phyloP scores from a whole-genome alignment of 2,113 vertebrate species.

The Sylvia atricapilla region DNA sequence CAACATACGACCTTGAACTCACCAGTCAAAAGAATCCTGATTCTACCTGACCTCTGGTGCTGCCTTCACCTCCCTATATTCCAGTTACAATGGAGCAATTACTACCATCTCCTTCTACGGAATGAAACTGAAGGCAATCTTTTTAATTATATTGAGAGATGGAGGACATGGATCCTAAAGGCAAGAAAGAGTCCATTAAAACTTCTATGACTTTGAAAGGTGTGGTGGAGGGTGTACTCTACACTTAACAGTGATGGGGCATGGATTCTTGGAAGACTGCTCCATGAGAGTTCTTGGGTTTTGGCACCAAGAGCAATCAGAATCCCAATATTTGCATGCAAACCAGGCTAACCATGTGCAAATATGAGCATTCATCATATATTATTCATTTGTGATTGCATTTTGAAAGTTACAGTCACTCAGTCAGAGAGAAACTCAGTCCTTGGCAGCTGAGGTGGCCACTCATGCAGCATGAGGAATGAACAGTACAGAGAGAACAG shows the following conservation, averaged over 20 bases:
- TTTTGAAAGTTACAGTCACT: conserved; percentile 27
- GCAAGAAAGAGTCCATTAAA: background rate
- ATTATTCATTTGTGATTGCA: conserved; percentile 49
- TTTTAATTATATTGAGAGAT: background rate
- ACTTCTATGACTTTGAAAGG: background rate
- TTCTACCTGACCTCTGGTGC: background rate
- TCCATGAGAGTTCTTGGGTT: background rate
- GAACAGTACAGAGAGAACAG: background rate
- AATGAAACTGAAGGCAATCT: background rate
- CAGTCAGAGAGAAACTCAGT: background rate
- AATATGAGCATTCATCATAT: conserved; percentile 31
- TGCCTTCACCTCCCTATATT: background rate
- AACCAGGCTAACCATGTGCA: background rate
- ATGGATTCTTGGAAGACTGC: conserved; percentile 11
- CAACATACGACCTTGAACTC: background rate
- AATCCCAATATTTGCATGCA: conserved; percentile 34
- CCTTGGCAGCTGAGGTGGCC: background rate
- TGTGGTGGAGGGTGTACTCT: background rate
- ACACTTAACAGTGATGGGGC: background rate
- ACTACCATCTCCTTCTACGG: background rate
- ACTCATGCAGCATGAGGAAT: background rate
- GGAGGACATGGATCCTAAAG: background rate
- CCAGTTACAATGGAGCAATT: background rate
- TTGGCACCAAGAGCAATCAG: background rate
- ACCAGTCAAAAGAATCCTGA: background rate